Evolutionary conservation across 2,113 vertebrate species (phyloP).

Genomic region (Isichthys henryi): DNA sequence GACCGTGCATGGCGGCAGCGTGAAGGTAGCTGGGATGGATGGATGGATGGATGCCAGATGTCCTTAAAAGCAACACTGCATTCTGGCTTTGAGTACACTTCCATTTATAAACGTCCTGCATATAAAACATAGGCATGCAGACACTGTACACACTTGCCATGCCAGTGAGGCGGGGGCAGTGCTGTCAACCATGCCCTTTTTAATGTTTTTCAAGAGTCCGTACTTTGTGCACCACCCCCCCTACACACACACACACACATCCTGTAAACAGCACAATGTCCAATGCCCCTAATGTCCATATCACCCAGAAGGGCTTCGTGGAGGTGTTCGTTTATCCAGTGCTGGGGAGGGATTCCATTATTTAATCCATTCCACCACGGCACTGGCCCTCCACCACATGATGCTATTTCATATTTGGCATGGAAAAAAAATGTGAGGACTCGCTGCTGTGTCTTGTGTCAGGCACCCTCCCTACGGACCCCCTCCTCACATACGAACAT

Average conservation of each 20-base stretch:
- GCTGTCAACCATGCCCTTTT: not conserved
- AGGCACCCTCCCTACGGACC: not conserved
- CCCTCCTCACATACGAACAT: not conserved
- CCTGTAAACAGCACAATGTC: not conserved
- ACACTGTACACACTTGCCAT: not conserved
- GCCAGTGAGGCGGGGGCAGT: not conserved
- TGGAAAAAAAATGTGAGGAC: not conserved
- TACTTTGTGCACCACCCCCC: not conserved
- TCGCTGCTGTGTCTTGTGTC: constrained; percentile 33
- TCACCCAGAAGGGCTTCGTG: constrained; percentile 27
- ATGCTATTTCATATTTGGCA: not conserved
- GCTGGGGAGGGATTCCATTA: constrained; percentile 57
- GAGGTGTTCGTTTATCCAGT: constrained; percentile 58
- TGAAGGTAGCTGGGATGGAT: not conserved
- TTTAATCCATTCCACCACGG: constrained; percentile 55
- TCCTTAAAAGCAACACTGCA: constrained; percentile 21
- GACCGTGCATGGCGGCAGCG: not conserved
- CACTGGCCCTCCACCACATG: constrained; percentile 44
- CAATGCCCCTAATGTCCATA: constrained; percentile 26
- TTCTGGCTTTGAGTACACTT: not conserved
- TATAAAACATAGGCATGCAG: not conserved
- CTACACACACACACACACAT: not conserved
- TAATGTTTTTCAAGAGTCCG: not conserved
- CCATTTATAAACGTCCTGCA: not conserved
- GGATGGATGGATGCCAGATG: constrained; percentile 19